Evolutionary conservation across 2,797 vertebrate genomes (phyloP), one percentile per base, ranked within the genome.

Genomic region (Monodelphis domestica): DNA sequence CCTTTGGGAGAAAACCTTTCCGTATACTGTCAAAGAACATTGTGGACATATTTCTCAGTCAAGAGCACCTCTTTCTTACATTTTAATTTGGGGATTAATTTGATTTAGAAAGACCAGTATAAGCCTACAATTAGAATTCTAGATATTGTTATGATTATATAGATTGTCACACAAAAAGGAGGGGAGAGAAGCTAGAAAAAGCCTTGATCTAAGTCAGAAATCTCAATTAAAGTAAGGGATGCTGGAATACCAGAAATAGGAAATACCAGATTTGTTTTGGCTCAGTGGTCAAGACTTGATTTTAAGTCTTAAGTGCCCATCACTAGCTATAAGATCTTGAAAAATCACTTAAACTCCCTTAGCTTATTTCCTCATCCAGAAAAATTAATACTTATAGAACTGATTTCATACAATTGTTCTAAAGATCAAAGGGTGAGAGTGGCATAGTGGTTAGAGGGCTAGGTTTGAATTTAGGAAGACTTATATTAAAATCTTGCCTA

Each of bases 51-150:
- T 94, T 95, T 93, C 90, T 87, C 54, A 84, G 89, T 96, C 53
- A 53, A 94, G 90, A 93, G 26, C 95, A 94, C 95, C 95, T 94
- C 95, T 94, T 53, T 96, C 91, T 96, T 96, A 96, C 91, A 93
- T 95, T 95, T 90, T 90, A 92, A 91, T 96, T 95, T 94, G 93
- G 95, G 89, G 95, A 93, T 93, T 97, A 94, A 96, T 95, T 97
- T 93, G 93, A 94, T 96, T 95, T 97, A 87, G 55, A 95, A 92
- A 87, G 89, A 96, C 78, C 92, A 52, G 96, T 95, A 50, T 54
- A 94, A 93, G 52, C 94, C 89, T 95, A 52, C 63, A 95, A 95
- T 96, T 94, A 94, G 92, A 95, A 92, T 95, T 91, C 94, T 92
- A 96, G 92, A 91, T 70, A 89, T 95, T 93, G 94, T 91, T 96